phyloP scores from a whole-genome alignment of 2,113 vertebrate genomes.

The Ursus arctos region DNA sequence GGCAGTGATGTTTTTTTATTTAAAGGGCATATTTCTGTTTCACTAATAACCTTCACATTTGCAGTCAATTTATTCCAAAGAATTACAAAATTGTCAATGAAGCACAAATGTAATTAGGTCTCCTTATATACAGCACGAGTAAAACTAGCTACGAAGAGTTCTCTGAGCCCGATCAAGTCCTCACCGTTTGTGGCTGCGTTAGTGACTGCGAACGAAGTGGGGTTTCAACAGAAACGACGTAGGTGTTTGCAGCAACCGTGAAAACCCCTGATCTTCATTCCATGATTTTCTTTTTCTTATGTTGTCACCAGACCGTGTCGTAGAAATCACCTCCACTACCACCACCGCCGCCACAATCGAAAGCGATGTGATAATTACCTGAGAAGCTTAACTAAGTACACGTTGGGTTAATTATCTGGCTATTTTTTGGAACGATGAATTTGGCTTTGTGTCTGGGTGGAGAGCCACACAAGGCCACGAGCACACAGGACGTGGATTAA shows the following conservation, averaged over 20 bases:
- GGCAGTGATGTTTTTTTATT: constrained; percentile 48
- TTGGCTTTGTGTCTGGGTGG: neutral
- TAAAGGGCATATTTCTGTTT: neutral
- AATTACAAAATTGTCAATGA: constrained; percentile 56
- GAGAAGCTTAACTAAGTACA: neutral
- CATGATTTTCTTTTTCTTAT: neutral
- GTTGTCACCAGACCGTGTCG: neutral
- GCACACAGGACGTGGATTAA: too few species aligned
- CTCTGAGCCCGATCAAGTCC: neutral
- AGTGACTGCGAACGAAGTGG: neutral
- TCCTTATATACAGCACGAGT: neutral
- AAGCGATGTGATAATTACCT: neutral
- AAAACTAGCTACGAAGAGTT: neutral
- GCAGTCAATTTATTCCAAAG: constrained; percentile 42
- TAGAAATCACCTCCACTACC: neutral
- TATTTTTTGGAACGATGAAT: neutral
- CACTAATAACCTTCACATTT: constrained; percentile 70
- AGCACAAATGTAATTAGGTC: constrained; percentile 59
- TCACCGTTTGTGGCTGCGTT: neutral
- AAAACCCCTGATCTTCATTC: neutral
- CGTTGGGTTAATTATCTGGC: neutral
- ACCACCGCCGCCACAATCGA: neutral
- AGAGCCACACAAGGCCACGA: neutral
- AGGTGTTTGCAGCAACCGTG: neutral
- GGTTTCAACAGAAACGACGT: neutral